phyloP scores from a whole-genome alignment of 2,113 vertebrate species.

The Mobula birostris region DNA sequence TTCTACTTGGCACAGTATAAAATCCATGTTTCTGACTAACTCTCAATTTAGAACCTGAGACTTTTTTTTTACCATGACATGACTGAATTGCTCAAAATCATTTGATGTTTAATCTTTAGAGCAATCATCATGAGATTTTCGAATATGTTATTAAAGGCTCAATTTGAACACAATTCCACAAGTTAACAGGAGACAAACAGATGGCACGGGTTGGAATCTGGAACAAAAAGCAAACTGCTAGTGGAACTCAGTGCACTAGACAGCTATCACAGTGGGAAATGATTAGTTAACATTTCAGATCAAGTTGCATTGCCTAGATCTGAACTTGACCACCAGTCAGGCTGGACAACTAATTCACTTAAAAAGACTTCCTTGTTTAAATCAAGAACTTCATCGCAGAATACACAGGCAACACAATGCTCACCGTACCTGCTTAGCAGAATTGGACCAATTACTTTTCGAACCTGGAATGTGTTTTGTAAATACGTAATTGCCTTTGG shows the following conservation, averaged over 20 bases:
- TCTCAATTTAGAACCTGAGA: not conserved
- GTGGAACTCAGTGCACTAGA: too few relatives aligned
- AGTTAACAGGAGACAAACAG: not conserved
- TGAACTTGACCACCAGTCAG: too few relatives aligned
- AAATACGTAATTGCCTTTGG: conserved; percentile 89
- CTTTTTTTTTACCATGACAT: not conserved
- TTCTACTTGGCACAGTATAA: not conserved
- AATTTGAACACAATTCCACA: not conserved
- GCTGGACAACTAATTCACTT: not conserved
- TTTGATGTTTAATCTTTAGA: not conserved
- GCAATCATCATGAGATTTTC: not conserved
- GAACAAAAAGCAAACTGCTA: too few relatives aligned
- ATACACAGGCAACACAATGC: not conserved
- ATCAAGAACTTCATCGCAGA: not conserved
- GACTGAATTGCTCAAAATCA: not conserved
- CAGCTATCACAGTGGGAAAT: too few relatives aligned
- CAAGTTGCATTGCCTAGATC: too few relatives aligned
- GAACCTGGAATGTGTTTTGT: conserved; percentile 81
- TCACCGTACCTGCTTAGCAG: conserved; percentile 78
- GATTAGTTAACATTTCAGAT: too few relatives aligned
- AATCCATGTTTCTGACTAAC: not conserved
- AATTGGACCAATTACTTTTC: conserved; percentile 68
- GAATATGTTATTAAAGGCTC: not conserved
- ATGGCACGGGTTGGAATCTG: too few relatives aligned
- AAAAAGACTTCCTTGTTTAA: not conserved